Evolutionary conservation across 1,140 invertebrate species (phyloP), one percentile per base, ranked within the genome.

Genomic region (Pinna nobilis): DNA sequence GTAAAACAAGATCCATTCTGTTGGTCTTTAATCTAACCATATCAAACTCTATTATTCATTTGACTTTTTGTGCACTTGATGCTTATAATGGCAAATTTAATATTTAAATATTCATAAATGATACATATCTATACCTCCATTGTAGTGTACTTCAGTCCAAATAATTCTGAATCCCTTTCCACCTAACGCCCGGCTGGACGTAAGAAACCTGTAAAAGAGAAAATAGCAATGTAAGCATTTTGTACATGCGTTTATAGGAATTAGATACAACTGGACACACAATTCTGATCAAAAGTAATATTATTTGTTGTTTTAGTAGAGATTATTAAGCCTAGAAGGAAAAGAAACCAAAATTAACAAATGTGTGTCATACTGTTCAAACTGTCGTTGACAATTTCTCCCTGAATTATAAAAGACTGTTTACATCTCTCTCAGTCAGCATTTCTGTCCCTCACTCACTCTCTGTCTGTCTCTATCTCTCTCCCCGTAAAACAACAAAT

Each of bases 111-210:
- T 9, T 7, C 1, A 7, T 50, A 50, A 50, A 23, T 50, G 28
- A 23, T 13, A 18, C 28, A 50, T 23, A 51, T 47, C 15, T 47
- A 33, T 57, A 57, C 53, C 53, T 32, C 53, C 39, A 15, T 57
- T 61, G 49, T 65, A 32, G 49, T 82, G 78, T 15, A 84, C 57
- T 74, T 86, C 85, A 64, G 85, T 86, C 85, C 85, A 86, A 3
- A 81, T 79, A 7, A 86, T 64, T 53, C 82, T 74, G 64, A 86
- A 86, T 18, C 81, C 84, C 50, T 83, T 83, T 23, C 67, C 78
- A 49, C 85, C 85, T 32, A 84, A 60, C 11, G 81, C 81, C 59
- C 41, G 61, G 47, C 70, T 76, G 4, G 85, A 83, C 6, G 78
- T 80, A 23, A 85, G 30, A 77, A 86, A 86, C 64, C 84, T 86